These are phyloP conservation scores for Myopa testacea DNA, from an alignment of 2,888 invertebrate genomes.

Conservation along the genomic window DNA sequence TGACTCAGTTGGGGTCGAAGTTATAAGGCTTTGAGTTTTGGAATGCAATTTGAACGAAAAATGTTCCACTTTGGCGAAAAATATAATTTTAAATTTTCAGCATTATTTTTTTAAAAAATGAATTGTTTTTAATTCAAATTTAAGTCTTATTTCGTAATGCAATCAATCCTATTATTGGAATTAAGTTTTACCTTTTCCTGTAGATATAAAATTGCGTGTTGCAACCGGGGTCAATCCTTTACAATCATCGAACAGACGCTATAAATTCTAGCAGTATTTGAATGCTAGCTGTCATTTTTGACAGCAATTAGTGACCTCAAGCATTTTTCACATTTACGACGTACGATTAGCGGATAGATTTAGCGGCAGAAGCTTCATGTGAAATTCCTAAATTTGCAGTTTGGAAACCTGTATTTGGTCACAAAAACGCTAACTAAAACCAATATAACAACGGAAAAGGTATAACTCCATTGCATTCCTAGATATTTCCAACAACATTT, in stretches of 20 bases:
- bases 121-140: neutral
- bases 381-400: neutral
- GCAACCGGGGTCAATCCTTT: neutral
- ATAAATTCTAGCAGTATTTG: slow-evolving; percentile 38
- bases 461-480: neutral
- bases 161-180: neutral
- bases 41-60: neutral
- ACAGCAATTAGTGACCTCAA: slow-evolving; percentile 41
- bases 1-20: too few species aligned
- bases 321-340: slow-evolving; percentile 43
- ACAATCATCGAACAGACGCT: slow-evolving; percentile 31
- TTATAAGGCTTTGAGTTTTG: too few species aligned
- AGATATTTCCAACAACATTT: neutral
- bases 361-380: slow-evolving; percentile 33
- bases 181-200: neutral
- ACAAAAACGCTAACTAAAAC: slow-evolving; percentile 20
- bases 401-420: neutral
- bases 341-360: slow-evolving; percentile 32
- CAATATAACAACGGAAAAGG: neutral
- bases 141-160: neutral
- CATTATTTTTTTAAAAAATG: neutral
- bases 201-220: neutral
- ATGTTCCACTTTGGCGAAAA: neutral
- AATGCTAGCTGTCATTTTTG: slow-evolving; percentile 42
- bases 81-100: neutral